These are phyloP conservation scores for Danaus plexippus DNA, from an alignment of 1,140 invertebrate species.

Conservation along the genomic window DNA sequence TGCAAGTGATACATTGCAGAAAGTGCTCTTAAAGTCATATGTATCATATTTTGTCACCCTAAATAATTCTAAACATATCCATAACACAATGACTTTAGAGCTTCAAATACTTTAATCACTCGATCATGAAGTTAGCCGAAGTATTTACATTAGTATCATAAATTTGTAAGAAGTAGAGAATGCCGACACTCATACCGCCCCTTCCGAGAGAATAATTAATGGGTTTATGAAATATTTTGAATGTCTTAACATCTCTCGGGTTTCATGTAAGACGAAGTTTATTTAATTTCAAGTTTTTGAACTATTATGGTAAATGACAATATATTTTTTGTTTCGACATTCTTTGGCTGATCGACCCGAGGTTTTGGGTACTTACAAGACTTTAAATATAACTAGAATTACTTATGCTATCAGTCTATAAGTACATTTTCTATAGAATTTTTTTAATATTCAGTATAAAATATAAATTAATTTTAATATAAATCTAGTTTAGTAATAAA, in stretches of 20 bases:
- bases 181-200: slow-evolving; percentile 39
- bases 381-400: too few relatives aligned
- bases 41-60: slow-evolving; percentile 4
- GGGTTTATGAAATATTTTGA: slow-evolving; percentile 46
- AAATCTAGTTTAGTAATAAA: too few relatives aligned
- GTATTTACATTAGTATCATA: slow-evolving; percentile 68
- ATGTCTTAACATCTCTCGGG: slow-evolving; percentile 45
- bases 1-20: too few relatives aligned
- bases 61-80: slow-evolving; percentile 5
- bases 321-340: too few relatives aligned
- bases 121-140: slow-evolving; percentile 49
- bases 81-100: slow-evolving; percentile 7
- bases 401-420: too few relatives aligned
- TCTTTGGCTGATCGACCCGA: too few relatives aligned
- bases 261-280: slow-evolving; percentile 18
- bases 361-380: too few relatives aligned
- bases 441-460: too few relatives aligned
- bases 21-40: neutral
- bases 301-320: too few relatives aligned
- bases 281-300: too few relatives aligned
- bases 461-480: too few relatives aligned
- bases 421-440: too few relatives aligned
- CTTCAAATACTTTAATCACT: slow-evolving; percentile 24
- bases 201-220: slow-evolving; percentile 53
- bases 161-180: slow-evolving; percentile 62